Conservation (phyloP, 2,888 invertebrate species). For the Caenorhabditis drosophilae region DNA sequence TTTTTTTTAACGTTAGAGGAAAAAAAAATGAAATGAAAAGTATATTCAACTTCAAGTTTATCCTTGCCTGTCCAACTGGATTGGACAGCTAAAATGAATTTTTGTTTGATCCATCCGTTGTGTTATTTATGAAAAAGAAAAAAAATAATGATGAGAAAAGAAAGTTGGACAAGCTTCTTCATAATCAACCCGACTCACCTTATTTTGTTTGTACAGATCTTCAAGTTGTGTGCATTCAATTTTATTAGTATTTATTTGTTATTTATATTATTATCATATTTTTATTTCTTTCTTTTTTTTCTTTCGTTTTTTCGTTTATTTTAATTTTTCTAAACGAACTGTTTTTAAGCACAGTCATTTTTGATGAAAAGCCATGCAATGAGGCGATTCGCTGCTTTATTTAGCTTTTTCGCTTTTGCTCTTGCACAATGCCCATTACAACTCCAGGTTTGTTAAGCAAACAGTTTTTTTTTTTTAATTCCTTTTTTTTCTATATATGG, state of each 20-base stretch:
- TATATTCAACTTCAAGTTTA: too few species aligned
- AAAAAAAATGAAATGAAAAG: too few species aligned
- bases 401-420: conserved; percentile 2
- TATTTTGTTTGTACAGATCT: conserved; percentile 1
- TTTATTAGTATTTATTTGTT: too few species aligned
- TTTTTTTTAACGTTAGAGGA: too few species aligned
- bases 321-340: background rate
- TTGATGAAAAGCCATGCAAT: conserved; percentile 7
- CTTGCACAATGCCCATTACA: conserved; percentile 14
- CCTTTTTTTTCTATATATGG: too few species aligned
- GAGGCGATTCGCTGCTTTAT: conserved; percentile 1
- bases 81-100: too few species aligned
- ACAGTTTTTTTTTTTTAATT: too few species aligned
- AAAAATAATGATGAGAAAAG: background rate
- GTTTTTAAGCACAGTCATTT: background rate
- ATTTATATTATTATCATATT: background rate
- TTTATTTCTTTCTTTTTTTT: background rate
- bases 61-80: too few species aligned
- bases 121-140: background rate
- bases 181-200: too few species aligned
- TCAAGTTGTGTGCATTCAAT: conserved; percentile 3
- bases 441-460: conserved; percentile 11
- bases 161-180: too few species aligned
- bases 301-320: background rate
- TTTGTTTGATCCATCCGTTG: too few species aligned